phyloP scores from a whole-genome alignment of 30 jellyfish, hydroid and myxozoan genomes.

The Sanderia malayensis region DNA sequence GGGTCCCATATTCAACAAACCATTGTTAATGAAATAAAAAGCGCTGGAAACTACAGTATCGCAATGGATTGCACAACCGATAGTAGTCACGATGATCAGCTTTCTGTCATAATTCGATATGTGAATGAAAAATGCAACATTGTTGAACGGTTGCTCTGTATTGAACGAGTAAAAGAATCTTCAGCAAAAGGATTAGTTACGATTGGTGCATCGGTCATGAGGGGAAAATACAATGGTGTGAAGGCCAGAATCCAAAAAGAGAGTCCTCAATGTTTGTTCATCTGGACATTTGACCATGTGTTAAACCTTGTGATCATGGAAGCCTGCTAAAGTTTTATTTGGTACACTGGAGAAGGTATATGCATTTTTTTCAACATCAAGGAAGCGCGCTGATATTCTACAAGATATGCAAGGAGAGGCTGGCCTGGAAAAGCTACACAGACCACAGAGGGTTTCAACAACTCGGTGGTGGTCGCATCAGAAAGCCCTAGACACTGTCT shows the following conservation, averaged over 20 bases:
- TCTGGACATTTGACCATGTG: conserved; percentile 17
- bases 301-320: conserved; percentile 15
- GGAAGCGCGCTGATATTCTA: conserved; percentile 10
- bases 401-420: conserved; percentile 6
- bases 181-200: not conserved
- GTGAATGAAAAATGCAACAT: not conserved
- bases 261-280: conserved; percentile 12
- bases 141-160: conserved; percentile 6
- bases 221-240: conserved; percentile 14
- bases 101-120: conserved; percentile 13
- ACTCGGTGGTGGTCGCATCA: conserved; percentile 23
- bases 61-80: conserved; percentile 36
- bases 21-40: conserved; percentile 12
- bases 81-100: conserved; percentile 3
- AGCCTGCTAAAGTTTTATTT: conserved; percentile 1
- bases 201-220: conserved; percentile 11
- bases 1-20: conserved; percentile 1
- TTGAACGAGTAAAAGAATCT: not conserved
- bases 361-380: conserved; percentile 9
- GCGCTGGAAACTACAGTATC: conserved; percentile 17
- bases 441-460: conserved; percentile 15
- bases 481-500: conserved; percentile 8
- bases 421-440: not conserved
- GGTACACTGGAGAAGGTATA: conserved; percentile 9
- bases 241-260: conserved; percentile 4